Percentiles rank a stretch among this genome's conserved stretches.
Conservation (phyloP, 2,797 vertebrate genomes). For the Limnodromus scolopaceus region DNA sequence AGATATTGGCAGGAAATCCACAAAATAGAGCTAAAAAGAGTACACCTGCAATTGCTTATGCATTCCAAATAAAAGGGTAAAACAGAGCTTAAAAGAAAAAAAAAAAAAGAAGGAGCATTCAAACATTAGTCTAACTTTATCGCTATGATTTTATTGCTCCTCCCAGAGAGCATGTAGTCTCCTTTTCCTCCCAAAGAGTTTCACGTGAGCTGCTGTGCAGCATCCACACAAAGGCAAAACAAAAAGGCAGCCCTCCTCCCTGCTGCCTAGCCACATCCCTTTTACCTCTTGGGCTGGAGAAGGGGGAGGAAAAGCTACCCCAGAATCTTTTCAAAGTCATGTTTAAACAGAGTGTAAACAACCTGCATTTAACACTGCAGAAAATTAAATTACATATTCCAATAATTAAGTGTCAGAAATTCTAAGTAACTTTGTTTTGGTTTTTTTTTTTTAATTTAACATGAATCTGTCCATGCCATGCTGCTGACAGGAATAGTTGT, state of each 20-base stretch:
- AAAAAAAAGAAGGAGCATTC: neutral
- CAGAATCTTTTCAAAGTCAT: neutral
- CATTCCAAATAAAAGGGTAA: neutral
- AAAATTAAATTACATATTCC: neutral
- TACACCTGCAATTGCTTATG: accelerated
- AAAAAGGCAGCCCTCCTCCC: neutral
- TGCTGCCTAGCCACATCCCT: neutral
- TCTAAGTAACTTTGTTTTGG: neutral
- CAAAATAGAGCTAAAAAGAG: neutral
- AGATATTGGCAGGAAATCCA: neutral
- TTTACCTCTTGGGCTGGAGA: neutral
- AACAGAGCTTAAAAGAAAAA: neutral
- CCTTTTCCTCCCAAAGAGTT: neutral
- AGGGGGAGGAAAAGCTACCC: neutral
- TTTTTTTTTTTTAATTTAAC: neutral
- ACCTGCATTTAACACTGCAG: neutral
- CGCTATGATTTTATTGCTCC: neutral
- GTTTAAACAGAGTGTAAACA: neutral
- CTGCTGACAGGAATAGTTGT: neutral
- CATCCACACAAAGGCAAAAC: neutral
- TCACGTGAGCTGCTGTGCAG: neutral
- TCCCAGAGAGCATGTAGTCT: neutral
- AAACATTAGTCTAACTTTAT: neutral
- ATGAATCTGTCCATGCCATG: neutral
- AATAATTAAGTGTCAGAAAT: accelerated